These are phyloP conservation scores for Nautilus pompilius DNA, from an alignment of 1,140 invertebrate genomes.

Conservation along the genomic window DNA sequence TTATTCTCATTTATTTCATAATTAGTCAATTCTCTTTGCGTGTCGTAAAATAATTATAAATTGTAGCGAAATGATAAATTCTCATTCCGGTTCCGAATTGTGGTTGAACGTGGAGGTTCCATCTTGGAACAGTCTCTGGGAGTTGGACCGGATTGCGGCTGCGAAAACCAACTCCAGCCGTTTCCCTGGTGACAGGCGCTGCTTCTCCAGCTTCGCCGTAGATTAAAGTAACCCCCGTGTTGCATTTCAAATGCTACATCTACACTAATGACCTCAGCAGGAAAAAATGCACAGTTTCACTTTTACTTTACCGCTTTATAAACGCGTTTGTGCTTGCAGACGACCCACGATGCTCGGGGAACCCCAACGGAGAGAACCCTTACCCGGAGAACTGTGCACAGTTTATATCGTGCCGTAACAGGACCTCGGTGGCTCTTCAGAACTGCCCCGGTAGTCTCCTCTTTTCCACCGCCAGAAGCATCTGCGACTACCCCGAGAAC, in stretches of 20 bases:
- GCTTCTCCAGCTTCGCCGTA: too few relatives aligned
- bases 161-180: too few relatives aligned
- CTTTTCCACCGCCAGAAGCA: not conserved
- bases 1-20: too few relatives aligned
- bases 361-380: not conserved
- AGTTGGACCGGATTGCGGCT: too few relatives aligned
- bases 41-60: too few relatives aligned
- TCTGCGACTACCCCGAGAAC: conserved; percentile 16
- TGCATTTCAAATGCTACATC: not conserved
- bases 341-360: not conserved
- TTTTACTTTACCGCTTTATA: too few relatives aligned
- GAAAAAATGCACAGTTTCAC: not conserved
- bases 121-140: too few relatives aligned
- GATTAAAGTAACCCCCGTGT: not conserved
- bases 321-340: not conserved
- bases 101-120: too few relatives aligned
- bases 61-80: too few relatives aligned
- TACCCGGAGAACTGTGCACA: not conserved
- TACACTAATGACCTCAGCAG: not conserved
- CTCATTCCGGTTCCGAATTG: too few relatives aligned
- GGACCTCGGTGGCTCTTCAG: not conserved
- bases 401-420: not conserved
- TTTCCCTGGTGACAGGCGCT: too few relatives aligned
- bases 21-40: too few relatives aligned
- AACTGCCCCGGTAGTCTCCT: not conserved